These are phyloP conservation scores for Fukomys damarensis DNA, from an alignment of 2,113 vertebrate genomes.

Conservation along the genomic window DNA sequence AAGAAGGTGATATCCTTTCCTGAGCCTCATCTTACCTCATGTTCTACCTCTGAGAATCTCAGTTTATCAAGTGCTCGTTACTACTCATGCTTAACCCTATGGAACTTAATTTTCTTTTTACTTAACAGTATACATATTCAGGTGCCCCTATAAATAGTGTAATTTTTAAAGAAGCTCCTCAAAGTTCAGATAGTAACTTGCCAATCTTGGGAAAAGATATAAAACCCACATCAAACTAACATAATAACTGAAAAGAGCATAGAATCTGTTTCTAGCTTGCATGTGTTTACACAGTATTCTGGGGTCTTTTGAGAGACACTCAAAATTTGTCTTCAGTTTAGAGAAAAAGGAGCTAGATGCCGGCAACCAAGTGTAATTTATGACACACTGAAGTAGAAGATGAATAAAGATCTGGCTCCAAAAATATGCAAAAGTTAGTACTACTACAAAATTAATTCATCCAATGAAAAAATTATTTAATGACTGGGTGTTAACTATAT, in stretches of 20 bases:
- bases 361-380: neutral
- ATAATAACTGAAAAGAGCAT: neutral
- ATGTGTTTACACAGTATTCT: neutral
- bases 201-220: neutral
- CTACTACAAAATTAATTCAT: neutral
- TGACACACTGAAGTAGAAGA: neutral
- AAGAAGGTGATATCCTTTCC: neutral
- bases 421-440: neutral
- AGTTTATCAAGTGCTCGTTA: neutral
- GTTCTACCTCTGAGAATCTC: neutral
- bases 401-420: neutral
- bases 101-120: neutral
- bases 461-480: neutral
- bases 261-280: neutral
- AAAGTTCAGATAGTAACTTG: neutral
- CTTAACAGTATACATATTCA: neutral
- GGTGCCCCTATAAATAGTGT: neutral
- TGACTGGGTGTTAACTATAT: neutral
- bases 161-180: neutral
- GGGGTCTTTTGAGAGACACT: neutral
- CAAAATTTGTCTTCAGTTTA: neutral
- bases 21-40: neutral
- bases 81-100: neutral
- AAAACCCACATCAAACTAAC: neutral
- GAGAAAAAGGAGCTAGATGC: neutral